A percentile compares a stretch with the other conserved stretches of the same genome.
phyloP scores from a whole-genome alignment of 2,888 invertebrate species.

The Miltochrista miniata region DNA sequence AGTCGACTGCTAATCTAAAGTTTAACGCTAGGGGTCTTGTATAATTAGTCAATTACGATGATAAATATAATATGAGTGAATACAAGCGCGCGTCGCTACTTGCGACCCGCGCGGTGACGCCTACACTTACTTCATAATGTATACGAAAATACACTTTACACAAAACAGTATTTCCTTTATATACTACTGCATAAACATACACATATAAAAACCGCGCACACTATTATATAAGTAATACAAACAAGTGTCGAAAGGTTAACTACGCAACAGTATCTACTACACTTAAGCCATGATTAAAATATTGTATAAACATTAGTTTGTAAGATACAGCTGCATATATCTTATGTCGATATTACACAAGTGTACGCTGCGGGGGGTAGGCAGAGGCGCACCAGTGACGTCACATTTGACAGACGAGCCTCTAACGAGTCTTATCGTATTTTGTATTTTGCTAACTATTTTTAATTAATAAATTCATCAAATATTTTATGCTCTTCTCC shows the following conservation, averaged over 20 bases:
- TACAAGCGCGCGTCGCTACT: slow-evolving; percentile 44
- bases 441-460: slow-evolving; percentile 83
- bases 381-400: slow-evolving; percentile 39
- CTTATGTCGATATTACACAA: slow-evolving; percentile 71
- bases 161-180: slow-evolving; percentile 73
- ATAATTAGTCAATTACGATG: slow-evolving; percentile 85
- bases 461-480: slow-evolving; percentile 84
- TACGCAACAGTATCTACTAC: slow-evolving; percentile 78
- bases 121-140: slow-evolving; percentile 56
- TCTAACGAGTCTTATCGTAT: slow-evolving; percentile 82
- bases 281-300: slow-evolving; percentile 81
- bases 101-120: slow-evolving; percentile 37
- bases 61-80: slow-evolving; percentile 76
- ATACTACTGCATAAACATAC: slow-evolving; percentile 83
- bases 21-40: slow-evolving; percentile 76
- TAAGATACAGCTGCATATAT: slow-evolving; percentile 72
- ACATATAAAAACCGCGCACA: slow-evolving; percentile 83
- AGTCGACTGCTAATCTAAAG: slow-evolving; percentile 70
- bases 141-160: slow-evolving; percentile 81
- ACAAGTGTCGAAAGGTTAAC: slow-evolving; percentile 80
- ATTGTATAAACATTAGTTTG: slow-evolving; percentile 74
- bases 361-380: slow-evolving; percentile 47
- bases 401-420: slow-evolving; percentile 78
- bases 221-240: slow-evolving; percentile 81
- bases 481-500: slow-evolving; percentile 79